phyloP scores from a whole-genome alignment of 1,140 invertebrate species.

The Atta colombica region DNA sequence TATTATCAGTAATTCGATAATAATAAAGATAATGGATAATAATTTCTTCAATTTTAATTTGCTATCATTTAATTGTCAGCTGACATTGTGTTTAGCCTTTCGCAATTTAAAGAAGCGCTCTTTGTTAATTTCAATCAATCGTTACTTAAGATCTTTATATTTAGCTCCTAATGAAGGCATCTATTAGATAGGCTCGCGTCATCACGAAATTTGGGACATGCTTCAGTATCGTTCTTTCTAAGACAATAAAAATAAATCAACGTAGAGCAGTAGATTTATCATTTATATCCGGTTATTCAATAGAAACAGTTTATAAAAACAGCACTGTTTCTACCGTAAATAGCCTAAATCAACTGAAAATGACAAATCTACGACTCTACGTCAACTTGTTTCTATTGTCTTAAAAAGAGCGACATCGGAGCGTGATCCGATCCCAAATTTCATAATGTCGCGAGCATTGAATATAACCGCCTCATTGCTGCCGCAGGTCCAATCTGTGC shows the following conservation, averaged over 20 bases:
- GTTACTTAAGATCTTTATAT: not conserved
- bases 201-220: constrained; percentile 3
- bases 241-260: not conserved
- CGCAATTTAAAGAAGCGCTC: not conserved
- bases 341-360: not conserved
- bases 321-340: not conserved
- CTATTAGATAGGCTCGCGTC: not conserved
- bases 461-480: constrained; percentile 20
- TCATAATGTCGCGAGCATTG: constrained; percentile 17
- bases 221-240: not conserved
- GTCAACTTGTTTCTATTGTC: not conserved
- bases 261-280: not conserved
- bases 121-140: not conserved
- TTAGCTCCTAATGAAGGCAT: not conserved
- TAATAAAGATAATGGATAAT: not conserved
- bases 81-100: not conserved
- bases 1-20: not conserved
- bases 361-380: not conserved
- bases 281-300: not conserved
- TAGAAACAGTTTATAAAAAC: not conserved
- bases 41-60: not conserved
- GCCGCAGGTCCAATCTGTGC: constrained; percentile 27
- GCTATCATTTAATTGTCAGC: not conserved
- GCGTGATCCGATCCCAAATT: not conserved
- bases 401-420: not conserved